Conservation (phyloP, 2,113 vertebrate genomes). For the Pluvialis apricaria region DNA sequence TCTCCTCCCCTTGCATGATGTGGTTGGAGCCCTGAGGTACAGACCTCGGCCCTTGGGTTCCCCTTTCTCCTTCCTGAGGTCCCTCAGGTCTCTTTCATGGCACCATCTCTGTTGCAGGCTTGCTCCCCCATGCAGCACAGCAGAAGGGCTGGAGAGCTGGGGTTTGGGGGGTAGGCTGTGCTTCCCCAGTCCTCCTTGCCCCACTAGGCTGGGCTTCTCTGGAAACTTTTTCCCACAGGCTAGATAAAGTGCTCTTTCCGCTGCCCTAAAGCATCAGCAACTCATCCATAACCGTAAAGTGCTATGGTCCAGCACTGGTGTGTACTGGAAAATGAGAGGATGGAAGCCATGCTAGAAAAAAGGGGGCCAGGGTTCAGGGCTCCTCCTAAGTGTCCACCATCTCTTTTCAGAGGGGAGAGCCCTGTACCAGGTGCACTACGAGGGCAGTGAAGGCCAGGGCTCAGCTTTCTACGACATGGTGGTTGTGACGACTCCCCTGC, state of each 20-base stretch:
- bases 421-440: slow-evolving; percentile 84
- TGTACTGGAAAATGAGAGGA: neutral
- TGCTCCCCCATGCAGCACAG: neutral
- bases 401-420: slow-evolving; percentile 77
- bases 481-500: slow-evolving; percentile 86
- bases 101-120: neutral
- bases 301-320: neutral
- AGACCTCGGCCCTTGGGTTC: neutral
- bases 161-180: fast-evolving
- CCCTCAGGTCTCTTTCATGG: neutral
- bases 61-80: neutral
- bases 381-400: neutral
- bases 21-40: neutral
- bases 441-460: slow-evolving; percentile 63
- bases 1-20: neutral
- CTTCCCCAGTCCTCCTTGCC: neutral
- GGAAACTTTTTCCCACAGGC: neutral
- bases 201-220: neutral
- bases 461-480: slow-evolving; percentile 89
- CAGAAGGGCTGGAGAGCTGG: neutral
- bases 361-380: neutral
- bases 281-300: neutral
- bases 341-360: neutral
- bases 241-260: neutral
- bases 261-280: neutral